Evolutionary conservation across 92 coral and sea anemone genomes (phyloP).

Genomic region (Bergia puertoricense): DNA sequence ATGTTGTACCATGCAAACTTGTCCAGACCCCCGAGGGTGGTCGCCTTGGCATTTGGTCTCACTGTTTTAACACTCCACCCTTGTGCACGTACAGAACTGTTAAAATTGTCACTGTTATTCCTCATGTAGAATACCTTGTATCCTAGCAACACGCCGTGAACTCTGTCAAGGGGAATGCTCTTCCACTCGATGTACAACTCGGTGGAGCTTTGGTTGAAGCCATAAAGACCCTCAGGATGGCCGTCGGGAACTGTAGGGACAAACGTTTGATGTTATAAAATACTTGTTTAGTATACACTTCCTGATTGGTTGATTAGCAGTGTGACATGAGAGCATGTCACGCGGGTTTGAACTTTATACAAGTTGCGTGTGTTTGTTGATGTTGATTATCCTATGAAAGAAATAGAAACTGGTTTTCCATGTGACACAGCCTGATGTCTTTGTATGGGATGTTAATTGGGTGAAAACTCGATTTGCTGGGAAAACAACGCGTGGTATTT

Average conservation of each 20-base stretch:
- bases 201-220: slow-evolving; percentile 82
- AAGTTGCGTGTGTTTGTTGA: no score
- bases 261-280: neutral
- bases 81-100: neutral
- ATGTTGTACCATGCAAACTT: slow-evolving; percentile 79
- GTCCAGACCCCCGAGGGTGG: slow-evolving; percentile 53
- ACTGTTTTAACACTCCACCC: slow-evolving; percentile 42
- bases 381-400: no score
- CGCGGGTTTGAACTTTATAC: no score
- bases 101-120: neutral
- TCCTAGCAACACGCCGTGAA: slow-evolving; percentile 68
- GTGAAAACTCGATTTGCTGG: no score
- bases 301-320: no score
- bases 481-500: no score
- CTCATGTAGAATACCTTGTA: slow-evolving; percentile 40
- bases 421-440: no score
- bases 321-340: no score
- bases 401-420: no score
- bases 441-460: no score
- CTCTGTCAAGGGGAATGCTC: slow-evolving; percentile 54
- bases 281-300: no score
- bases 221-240: slow-evolving; percentile 63
- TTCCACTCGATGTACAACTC: slow-evolving; percentile 84
- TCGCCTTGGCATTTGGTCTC: slow-evolving; percentile 46
- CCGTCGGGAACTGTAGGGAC: slow-evolving; percentile 69